These are phyloP conservation scores for Leptocoma aspasia DNA, from an alignment of 2,113 vertebrate genomes.

Conservation along the genomic window DNA sequence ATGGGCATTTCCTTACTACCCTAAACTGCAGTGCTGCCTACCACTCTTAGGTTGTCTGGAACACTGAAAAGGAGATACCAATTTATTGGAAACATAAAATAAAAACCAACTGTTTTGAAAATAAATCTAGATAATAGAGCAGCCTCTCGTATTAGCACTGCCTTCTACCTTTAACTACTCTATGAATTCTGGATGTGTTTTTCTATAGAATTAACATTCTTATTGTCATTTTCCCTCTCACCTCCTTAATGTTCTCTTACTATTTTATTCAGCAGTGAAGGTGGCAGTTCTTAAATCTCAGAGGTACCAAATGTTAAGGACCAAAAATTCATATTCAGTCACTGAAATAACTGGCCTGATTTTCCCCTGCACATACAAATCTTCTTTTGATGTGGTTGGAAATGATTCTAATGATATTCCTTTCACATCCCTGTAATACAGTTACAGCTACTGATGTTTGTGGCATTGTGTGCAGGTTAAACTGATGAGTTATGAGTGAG, in stretches of 20 bases:
- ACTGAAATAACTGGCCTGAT: neutral
- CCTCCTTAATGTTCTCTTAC: neutral
- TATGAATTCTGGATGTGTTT: neutral
- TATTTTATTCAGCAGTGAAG: neutral
- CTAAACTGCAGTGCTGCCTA: neutral
- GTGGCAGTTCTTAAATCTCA: neutral
- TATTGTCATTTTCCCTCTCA: neutral
- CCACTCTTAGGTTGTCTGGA: neutral
- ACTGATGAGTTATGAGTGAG: neutral
- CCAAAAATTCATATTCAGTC: neutral
- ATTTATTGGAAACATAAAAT: neutral
- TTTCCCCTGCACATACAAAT: neutral
- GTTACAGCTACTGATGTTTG: neutral
- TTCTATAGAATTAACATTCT: neutral
- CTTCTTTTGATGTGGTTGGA: neutral
- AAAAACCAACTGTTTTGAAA: neutral
- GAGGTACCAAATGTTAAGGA: neutral
- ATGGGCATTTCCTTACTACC: neutral
- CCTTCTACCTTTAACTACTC: neutral
- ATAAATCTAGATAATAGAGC: neutral
- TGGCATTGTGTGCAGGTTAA: neutral
- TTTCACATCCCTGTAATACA: neutral
- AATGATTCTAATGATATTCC: neutral
- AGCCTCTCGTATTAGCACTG: neutral
- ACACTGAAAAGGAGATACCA: neutral